Evolutionary conservation across 30 jellyfish, hydroid and myxozoan genomes (phyloP).

Genomic region (Aurelia sp.): DNA sequence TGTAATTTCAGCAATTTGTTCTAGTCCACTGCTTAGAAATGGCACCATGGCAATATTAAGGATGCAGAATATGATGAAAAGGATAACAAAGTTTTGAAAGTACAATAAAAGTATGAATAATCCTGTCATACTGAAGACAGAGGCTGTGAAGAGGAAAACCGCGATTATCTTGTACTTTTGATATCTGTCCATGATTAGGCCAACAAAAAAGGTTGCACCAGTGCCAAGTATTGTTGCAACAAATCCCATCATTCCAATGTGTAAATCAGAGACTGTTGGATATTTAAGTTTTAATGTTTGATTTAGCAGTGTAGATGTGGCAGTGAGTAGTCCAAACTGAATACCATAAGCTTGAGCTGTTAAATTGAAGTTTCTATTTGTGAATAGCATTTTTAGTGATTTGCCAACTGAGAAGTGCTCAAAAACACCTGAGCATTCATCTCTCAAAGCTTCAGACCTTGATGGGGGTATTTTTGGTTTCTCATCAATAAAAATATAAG

Average conservation of each 20-base stretch:
- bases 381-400: constrained; percentile 50
- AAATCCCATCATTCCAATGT: constrained; percentile 94
- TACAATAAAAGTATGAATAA: constrained; percentile 52
- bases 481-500: constrained; percentile 54
- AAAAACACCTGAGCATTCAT: constrained; percentile 8
- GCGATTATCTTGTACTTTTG: constrained; percentile 54
- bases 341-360: constrained; percentile 78
- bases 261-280: constrained; percentile 21
- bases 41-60: constrained; percentile 63
- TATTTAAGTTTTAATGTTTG: constrained; percentile 47
- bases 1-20: constrained; percentile 86
- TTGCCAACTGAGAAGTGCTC: constrained; percentile 26
- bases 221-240: constrained; percentile 58
- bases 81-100: constrained; percentile 34
- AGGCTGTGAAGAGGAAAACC: constrained; percentile 17
- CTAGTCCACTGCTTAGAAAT: constrained; percentile 74
- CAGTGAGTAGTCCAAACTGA: constrained; percentile 58
- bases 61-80: constrained; percentile 38
- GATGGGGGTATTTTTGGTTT: constrained; percentile 69
- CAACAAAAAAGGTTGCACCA: constrained; percentile 52
- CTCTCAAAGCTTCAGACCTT: constrained; percentile 60
- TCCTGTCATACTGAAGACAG: constrained; percentile 57
- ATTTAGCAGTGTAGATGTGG: constrained; percentile 41
- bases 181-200: constrained; percentile 59
- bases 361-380: constrained; percentile 48